Conservation (phyloP, 2,888 invertebrate genomes). For the Brachyopa scutellaris region DNA sequence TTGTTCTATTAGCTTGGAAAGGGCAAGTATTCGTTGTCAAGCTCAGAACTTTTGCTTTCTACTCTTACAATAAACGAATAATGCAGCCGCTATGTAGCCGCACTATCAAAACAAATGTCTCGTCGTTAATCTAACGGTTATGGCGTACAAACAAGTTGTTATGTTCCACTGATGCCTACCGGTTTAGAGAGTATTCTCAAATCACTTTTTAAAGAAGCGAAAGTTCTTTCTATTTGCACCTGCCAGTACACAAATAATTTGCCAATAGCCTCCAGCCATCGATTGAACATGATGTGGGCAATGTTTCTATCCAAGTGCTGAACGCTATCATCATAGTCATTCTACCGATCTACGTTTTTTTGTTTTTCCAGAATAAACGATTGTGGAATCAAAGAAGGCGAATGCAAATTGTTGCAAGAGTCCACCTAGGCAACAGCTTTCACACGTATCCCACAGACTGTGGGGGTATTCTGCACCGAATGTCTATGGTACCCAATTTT, state of each 20-base stretch:
- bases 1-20: no score
- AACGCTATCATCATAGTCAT: no score
- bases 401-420: conserved; percentile 1
- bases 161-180: not conserved
- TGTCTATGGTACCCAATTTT: conserved; percentile 29
- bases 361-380: conserved; percentile 22
- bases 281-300: not conserved
- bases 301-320: no score
- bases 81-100: no score
- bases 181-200: conserved; percentile 9
- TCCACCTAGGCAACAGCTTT: conserved; percentile 38
- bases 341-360: conserved; percentile 24
- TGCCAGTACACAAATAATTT: not conserved
- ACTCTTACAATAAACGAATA: no score
- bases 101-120: no score
- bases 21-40: no score
- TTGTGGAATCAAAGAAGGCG: not conserved
- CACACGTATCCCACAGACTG: conserved; percentile 36
- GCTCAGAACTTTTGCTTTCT: conserved; percentile 16
- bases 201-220: conserved; percentile 1
- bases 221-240: conserved; percentile 24
- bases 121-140: not conserved
- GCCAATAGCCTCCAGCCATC: not conserved
- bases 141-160: not conserved
- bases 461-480: not conserved